Base-by-base conservation (phyloP, 2,888 invertebrate genomes). In the Yponomeuta cagnagella region DNA sequence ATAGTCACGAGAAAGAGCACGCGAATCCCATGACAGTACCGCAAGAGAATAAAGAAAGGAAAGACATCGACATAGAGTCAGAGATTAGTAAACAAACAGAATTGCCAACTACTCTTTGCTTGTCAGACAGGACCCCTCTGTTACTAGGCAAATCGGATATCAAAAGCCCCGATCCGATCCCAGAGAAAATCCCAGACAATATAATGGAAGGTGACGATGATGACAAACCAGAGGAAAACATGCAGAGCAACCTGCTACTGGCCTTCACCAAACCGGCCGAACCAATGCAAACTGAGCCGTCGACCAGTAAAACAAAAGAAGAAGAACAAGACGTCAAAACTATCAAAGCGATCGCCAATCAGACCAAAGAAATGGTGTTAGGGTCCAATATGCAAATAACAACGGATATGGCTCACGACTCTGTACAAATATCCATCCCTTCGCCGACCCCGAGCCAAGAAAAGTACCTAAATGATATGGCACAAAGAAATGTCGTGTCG, bases 371-470 rank as follows among this genome's bases (percentile, higher is more conserved):
- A 76, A 92, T 93, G 80, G 92, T 93, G 5, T 92, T 93, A 72
- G 90, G 92, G 74, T 92, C 93, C 10, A 94, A 94, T 75, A 90
- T 93, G 85, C 93, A 93, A 78, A 90, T 90, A 73, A 89, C 93
- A 2, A 90, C 91, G 1, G 94, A 94, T 74, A 86, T 93, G 78
- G 90, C 94, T 15, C 93, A 93, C 71, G 94, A 94, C 78, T 94
- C 94, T 0, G 94, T 94, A 33, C 94, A 94, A 73, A 94, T 94
- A 78, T 94, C 94, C 0, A 94, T 94, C 75, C 94, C 94, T 1
- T 94, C 94, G 0, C 94, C 94, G 10, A 94, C 94, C 6, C 94
- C 94, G 0, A 94, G 94, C 0, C 94, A 94, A 79, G 94, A 94
- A 77, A 91, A 94, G 74, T 94, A 94, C 84, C 80, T 94, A 15